These are phyloP conservation scores for Sminthurides aquaticus DNA, from an alignment of 2,888 invertebrate genomes.

Conservation along the genomic window DNA sequence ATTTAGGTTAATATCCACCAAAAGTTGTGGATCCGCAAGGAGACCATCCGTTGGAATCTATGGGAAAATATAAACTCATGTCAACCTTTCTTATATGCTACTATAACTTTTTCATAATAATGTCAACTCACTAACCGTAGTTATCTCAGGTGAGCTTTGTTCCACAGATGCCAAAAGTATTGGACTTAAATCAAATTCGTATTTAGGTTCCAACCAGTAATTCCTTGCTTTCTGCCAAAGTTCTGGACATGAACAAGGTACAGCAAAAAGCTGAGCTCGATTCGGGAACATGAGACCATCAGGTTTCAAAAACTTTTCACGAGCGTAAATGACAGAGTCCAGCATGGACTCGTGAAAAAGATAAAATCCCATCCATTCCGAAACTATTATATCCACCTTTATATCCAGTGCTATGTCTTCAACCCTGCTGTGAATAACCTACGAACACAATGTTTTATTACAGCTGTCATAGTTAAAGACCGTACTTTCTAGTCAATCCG, in stretches of 20 bases:
- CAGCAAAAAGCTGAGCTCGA: conserved; percentile 60
- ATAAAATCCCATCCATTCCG: conserved; percentile 98
- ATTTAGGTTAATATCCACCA: conserved; percentile 63
- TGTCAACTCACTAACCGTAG: no score
- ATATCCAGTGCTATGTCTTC: conserved; percentile 64
- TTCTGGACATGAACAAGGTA: conserved; percentile 51
- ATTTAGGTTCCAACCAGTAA: conserved; percentile 65
- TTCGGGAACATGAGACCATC: conserved; percentile 70
- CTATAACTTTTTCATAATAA: background rate
- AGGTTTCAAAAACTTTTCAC: conserved; percentile 69
- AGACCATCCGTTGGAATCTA: conserved; percentile 51
- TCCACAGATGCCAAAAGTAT: conserved; percentile 54
- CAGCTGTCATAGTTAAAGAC: conserved; percentile 11
- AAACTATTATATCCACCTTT: conserved; percentile 80
- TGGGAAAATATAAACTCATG: no score
- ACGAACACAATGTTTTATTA: conserved; percentile 36
- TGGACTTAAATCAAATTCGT: conserved; percentile 68
- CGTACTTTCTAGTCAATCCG: background rate
- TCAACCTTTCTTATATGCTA: background rate
- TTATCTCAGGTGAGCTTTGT: conserved; percentile 63
- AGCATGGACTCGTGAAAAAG: conserved; percentile 92
- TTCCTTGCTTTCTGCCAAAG: conserved; percentile 47
- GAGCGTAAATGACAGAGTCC: conserved; percentile 73
- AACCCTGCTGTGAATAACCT: conserved; percentile 66
- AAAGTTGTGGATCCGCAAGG: conserved; percentile 57